Conservation (phyloP, 1,140 invertebrate genomes). For the Pseudomyrmex cubaensis region DNA sequence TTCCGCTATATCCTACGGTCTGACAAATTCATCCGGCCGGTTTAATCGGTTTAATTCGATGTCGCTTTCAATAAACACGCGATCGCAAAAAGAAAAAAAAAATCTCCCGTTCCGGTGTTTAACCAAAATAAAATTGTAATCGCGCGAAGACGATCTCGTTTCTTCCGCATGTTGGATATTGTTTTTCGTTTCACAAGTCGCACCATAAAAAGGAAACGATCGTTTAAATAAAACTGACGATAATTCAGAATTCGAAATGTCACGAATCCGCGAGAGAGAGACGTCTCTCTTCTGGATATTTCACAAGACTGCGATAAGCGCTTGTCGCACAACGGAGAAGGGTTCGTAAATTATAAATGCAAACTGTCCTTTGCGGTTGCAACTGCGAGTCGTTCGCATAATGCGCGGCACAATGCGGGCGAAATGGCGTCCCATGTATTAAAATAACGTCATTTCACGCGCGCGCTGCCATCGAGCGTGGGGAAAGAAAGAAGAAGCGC, state of each 20-base stretch:
- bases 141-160: no score
- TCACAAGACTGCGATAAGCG: constrained; percentile 41
- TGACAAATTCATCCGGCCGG: neutral
- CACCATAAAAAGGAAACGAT: neutral
- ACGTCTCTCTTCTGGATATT: constrained; percentile 40
- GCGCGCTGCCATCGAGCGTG: constrained; percentile 45
- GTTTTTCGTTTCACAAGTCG: no score
- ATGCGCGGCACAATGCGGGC: constrained; percentile 49
- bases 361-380: constrained; percentile 67
- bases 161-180: no score
- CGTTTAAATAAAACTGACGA: constrained; percentile 6
- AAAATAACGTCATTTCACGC: constrained; percentile 65
- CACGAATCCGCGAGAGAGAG: neutral
- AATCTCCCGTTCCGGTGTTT: no score
- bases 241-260: constrained; percentile 31
- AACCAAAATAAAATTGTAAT: no score
- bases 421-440: constrained; percentile 60
- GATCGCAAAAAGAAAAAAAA: neutral
- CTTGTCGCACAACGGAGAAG: constrained; percentile 41
- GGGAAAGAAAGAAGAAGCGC: constrained; percentile 54
- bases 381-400: constrained; percentile 57
- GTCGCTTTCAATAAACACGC: neutral
- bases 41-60: neutral
- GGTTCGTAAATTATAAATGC: constrained; percentile 74
- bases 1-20: neutral